phyloP scores from a whole-genome alignment of 2,797 vertebrate species.

The Eupleurogrammus muticus region DNA sequence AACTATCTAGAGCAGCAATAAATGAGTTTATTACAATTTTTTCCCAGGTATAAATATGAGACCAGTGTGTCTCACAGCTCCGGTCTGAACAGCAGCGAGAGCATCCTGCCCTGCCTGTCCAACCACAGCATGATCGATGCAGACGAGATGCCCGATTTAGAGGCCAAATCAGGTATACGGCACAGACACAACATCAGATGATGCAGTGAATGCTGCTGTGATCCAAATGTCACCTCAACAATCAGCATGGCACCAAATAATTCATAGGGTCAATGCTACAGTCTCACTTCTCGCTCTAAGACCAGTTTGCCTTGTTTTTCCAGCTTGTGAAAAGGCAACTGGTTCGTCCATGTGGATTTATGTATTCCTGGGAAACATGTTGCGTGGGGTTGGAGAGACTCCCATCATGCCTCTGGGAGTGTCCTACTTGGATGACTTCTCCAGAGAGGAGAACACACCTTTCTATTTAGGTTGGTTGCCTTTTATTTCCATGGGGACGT shows the following conservation, averaged over 20 bases:
- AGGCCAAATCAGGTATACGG: constrained; percentile 62
- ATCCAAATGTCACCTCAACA: neutral
- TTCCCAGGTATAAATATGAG: constrained; percentile 84
- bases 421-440: constrained; percentile 88
- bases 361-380: constrained; percentile 86
- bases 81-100: constrained; percentile 69
- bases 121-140: constrained; percentile 56
- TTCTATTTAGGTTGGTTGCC: constrained; percentile 78
- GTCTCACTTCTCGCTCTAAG: constrained; percentile 1
- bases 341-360: constrained; percentile 86
- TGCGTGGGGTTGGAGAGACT: constrained; percentile 88
- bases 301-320: neutral
- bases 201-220: neutral
- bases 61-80: constrained; percentile 75
- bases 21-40: neutral
- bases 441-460: constrained; percentile 84
- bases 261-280: neutral
- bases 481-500: neutral
- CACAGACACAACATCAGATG: neutral
- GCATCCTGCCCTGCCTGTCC: constrained; percentile 75
- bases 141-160: constrained; percentile 26
- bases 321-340: constrained; percentile 81
- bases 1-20: neutral
- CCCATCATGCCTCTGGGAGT: constrained; percentile 87
- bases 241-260: neutral